A percentile compares a stretch with the other conserved stretches of the same genome.
phyloP scores from a whole-genome alignment of 2,113 vertebrate genomes.

The Stegostoma tigrinum region DNA sequence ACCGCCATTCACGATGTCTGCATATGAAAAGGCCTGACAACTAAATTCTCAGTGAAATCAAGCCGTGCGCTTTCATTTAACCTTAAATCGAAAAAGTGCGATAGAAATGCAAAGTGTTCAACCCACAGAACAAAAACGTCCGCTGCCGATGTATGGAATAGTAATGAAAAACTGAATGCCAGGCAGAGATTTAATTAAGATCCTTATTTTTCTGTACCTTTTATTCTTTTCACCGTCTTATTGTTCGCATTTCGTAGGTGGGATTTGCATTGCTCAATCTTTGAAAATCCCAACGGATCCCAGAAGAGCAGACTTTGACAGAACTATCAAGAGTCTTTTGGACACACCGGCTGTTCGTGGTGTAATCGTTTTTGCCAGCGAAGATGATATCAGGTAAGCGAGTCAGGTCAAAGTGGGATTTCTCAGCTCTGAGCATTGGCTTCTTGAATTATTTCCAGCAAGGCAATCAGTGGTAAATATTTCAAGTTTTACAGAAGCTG shows the following conservation, averaged over 20 bases:
- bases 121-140: not conserved
- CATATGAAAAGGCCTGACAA: not conserved
- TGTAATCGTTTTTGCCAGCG: slow-evolving; percentile 81
- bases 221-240: not conserved
- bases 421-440: not conserved
- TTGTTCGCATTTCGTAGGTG: slow-evolving; percentile 60
- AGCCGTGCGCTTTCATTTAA: not conserved
- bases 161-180: not conserved
- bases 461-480: not conserved
- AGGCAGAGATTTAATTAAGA: not conserved
- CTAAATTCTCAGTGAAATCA: not conserved
- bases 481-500: not conserved
- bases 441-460: not conserved
- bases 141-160: not conserved
- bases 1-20: not conserved
- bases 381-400: slow-evolving; percentile 88
- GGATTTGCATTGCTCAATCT: slow-evolving; percentile 92
- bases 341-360: slow-evolving; percentile 79
- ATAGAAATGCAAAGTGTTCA: not conserved
- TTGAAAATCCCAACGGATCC: slow-evolving; percentile 84
- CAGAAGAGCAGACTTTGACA: slow-evolving; percentile 79
- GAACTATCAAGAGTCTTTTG: slow-evolving; percentile 77
- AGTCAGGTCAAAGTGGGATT: not conserved
- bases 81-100: not conserved
- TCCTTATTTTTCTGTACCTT: not conserved